Conservation (phyloP, 2,797 vertebrate genomes). For the Artibeus jamaicensis region DNA sequence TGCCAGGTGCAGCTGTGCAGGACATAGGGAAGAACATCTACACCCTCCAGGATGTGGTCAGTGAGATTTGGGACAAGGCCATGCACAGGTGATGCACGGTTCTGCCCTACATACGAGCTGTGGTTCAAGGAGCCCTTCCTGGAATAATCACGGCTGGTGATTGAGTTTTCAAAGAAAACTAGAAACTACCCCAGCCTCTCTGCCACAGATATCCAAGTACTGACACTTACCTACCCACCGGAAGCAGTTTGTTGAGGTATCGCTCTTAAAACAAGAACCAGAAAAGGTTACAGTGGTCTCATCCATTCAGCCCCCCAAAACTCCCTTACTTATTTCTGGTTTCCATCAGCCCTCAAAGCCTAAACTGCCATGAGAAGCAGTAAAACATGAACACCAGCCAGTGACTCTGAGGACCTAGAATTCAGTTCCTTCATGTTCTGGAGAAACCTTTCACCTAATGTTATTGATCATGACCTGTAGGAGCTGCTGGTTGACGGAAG, state of each 20-base stretch:
- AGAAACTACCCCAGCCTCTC: slow-evolving; percentile 96
- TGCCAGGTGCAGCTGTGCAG: slow-evolving; percentile 88
- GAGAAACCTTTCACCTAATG: slow-evolving; percentile 86
- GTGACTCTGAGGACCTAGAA: slow-evolving; percentile 50
- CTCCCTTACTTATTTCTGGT: slow-evolving; percentile 88
- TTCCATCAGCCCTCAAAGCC: slow-evolving; percentile 92
- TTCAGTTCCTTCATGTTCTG: slow-evolving; percentile 92
- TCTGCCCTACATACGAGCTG: slow-evolving; percentile 88
- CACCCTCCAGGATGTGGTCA: slow-evolving; percentile 90
- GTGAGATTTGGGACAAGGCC: slow-evolving; percentile 91
- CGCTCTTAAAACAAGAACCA: slow-evolving; percentile 88
- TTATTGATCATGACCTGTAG: slow-evolving; percentile 86
- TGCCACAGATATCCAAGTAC: slow-evolving; percentile 92
- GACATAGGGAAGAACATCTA: slow-evolving; percentile 90
- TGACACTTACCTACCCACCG: slow-evolving; percentile 93
- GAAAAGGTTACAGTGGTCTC: slow-evolving; percentile 87
- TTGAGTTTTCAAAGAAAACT: slow-evolving; percentile 95
- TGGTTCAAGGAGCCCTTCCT: slow-evolving; percentile 87
- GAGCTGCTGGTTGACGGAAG: slow-evolving; percentile 79
- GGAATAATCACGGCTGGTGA: slow-evolving; percentile 88
- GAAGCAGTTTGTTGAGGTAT: slow-evolving; percentile 85
- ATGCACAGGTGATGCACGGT: slow-evolving; percentile 87
- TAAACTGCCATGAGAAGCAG: slow-evolving; percentile 36
- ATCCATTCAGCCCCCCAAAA: slow-evolving; percentile 89
- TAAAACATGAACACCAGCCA: fast-evolving